Conservation (phyloP, 64 coral and sea anemone genomes). For the Trachythela sp. region DNA sequence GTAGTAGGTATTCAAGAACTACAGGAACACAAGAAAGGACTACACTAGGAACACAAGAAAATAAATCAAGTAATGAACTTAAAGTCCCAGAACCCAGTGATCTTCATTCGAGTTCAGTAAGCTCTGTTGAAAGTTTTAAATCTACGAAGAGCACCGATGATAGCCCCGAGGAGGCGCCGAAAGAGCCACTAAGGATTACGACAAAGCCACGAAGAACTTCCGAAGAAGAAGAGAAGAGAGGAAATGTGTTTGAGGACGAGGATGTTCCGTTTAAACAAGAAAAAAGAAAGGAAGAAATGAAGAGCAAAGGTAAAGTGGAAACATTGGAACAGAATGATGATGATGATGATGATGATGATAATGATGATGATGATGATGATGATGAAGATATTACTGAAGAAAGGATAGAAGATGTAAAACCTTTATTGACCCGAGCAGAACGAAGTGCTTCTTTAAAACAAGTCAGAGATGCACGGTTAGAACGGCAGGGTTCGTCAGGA, state of each 20-base stretch:
- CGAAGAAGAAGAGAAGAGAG: not conserved
- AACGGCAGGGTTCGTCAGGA: not conserved
- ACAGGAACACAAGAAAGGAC: too few relatives aligned
- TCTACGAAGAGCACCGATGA: not conserved
- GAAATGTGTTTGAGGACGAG: not conserved
- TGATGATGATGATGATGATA: not conserved
- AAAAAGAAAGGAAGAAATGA: not conserved
- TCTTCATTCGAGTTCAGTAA: not conserved
- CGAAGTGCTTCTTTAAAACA: conserved; percentile 1
- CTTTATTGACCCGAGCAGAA: not conserved
- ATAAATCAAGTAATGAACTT: not conserved
- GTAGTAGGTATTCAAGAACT: not conserved
- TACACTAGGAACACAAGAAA: not conserved
- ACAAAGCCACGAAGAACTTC: not conserved
- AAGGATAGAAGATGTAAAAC: not conserved
- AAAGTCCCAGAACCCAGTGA: not conserved
- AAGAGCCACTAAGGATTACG: conserved; percentile 18
- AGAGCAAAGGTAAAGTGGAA: too few relatives aligned
- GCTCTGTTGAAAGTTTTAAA: not conserved
- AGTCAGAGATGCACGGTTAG: not conserved
- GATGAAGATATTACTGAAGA: conserved; percentile 25
- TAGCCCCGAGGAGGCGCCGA: not conserved
- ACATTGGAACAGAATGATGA: not conserved
- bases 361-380: conserved; percentile 2
- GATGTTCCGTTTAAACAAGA: not conserved